Evolutionary conservation across 2,797 vertebrate species (phyloP).

Genomic region (Sorex maritimensis): DNA sequence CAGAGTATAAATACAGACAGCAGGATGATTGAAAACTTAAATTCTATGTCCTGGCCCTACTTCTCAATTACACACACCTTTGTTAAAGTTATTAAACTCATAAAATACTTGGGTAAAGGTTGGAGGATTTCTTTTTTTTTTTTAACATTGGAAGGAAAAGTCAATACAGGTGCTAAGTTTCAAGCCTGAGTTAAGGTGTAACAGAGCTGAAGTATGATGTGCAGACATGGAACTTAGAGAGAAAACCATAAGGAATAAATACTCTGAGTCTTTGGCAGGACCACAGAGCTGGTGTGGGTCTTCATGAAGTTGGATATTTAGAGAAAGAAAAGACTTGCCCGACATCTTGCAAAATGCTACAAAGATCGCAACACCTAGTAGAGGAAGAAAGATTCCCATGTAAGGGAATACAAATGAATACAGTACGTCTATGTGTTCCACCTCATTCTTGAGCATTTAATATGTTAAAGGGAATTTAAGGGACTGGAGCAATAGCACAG

Average conservation of each 20-base stretch:
- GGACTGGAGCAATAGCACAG: no score
- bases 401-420: no score
- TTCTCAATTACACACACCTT: not conserved
- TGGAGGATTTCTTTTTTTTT: not conserved
- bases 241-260: not conserved
- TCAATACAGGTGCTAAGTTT: not conserved
- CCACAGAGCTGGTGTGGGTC: fast-evolving
- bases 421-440: not conserved
- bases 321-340: fast-evolving
- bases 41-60: not conserved
- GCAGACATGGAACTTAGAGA: not conserved
- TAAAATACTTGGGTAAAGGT: slow-evolving; percentile 39
- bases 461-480: not conserved
- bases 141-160: not conserved
- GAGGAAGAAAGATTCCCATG: not conserved
- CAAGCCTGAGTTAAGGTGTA: not conserved
- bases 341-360: not conserved
- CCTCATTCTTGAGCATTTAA: not conserved
- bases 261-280: fast-evolving
- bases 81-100: slow-evolving; percentile 57
- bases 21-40: not conserved
- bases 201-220: not conserved
- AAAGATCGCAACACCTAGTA: not conserved
- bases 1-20: not conserved
- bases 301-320: not conserved